phyloP scores from a whole-genome alignment of 1,140 invertebrate species.

The Stratiolaelaps scimitus region DNA sequence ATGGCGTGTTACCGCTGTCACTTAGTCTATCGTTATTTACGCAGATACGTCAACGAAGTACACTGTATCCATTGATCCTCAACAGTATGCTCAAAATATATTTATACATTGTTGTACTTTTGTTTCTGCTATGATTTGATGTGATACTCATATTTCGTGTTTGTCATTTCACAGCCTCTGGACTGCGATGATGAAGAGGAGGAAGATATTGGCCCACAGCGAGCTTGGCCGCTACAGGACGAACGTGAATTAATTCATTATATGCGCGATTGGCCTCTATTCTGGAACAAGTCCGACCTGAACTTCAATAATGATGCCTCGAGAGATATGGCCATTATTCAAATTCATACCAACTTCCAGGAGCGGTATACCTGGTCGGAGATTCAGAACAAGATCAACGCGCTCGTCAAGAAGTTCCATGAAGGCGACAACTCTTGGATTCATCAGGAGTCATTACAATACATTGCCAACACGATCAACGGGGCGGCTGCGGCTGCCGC shows the following conservation, averaged over 20 bases:
- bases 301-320: conserved; percentile 26
- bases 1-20: no score
- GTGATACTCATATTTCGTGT: not conserved
- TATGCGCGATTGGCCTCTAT: conserved; percentile 10
- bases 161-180: not conserved
- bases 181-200: conserved; percentile 26
- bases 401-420: conserved; percentile 16
- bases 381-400: conserved; percentile 24
- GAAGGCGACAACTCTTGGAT: conserved; percentile 27
- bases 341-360: conserved; percentile 25
- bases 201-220: conserved; percentile 16
- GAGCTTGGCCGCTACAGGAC: conserved; percentile 15
- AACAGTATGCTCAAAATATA: not conserved
- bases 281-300: conserved; percentile 14
- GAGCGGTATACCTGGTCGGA: conserved; percentile 24
- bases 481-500: not conserved
- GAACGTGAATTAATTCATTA: conserved; percentile 23
- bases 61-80: not conserved
- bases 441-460: conserved; percentile 12
- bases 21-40: no score
- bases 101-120: no score
- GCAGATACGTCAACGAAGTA: no score
- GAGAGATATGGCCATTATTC: conserved; percentile 27
- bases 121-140: not conserved
- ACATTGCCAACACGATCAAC: conserved; percentile 16